Conservation (phyloP, 2,113 vertebrate species). For the Xiphorhynchus elegans region DNA sequence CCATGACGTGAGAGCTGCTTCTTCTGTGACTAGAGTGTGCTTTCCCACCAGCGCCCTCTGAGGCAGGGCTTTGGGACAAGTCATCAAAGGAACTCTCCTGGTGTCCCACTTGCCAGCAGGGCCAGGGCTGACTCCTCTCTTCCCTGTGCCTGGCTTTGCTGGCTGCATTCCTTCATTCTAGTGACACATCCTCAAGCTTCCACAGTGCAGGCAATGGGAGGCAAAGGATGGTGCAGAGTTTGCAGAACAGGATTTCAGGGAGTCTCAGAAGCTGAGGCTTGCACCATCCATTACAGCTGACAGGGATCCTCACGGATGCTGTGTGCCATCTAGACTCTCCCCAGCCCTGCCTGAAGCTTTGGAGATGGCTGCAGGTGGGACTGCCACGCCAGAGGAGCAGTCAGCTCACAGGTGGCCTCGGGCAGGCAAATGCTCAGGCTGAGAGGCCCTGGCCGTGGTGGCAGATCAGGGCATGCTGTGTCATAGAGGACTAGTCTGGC, state of each 20-base stretch:
- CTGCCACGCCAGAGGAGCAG: background rate
- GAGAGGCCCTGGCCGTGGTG: background rate
- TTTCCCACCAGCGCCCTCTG: background rate
- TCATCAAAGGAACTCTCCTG: background rate
- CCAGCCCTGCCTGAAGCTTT: background rate
- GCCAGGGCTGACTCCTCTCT: background rate
- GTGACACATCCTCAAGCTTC: background rate
- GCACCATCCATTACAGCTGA: background rate
- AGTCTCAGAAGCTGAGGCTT: background rate
- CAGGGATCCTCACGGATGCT: background rate
- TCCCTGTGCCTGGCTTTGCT: background rate
- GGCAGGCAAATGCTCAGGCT: background rate
- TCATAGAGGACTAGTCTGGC: background rate
- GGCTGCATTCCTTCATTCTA: background rate
- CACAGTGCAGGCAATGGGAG: background rate
- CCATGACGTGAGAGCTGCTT: accelerated
- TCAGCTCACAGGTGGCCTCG: background rate
- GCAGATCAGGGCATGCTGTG: background rate
- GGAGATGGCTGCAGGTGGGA: background rate
- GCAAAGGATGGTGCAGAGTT: background rate
- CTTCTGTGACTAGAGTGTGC: background rate
- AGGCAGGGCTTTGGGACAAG: background rate
- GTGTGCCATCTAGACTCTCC: background rate
- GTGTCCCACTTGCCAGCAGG: background rate
- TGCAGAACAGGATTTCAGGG: background rate